Conservation (phyloP, 1,140 invertebrate genomes). For the Metaphire vulgaris region DNA sequence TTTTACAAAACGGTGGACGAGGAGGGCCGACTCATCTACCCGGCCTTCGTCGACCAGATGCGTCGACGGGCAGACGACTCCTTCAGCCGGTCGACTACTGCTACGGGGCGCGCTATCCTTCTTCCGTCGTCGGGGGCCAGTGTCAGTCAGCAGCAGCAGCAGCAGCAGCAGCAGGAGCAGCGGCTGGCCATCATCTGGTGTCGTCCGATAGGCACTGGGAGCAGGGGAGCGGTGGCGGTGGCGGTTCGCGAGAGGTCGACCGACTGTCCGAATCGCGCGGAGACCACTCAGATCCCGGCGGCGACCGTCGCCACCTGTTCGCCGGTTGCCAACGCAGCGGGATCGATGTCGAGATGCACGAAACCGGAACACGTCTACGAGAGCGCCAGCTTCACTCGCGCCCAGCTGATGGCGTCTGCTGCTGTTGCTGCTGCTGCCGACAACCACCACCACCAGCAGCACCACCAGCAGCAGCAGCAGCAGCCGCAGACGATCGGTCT, state of each 20-base stretch:
- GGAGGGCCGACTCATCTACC: background rate
- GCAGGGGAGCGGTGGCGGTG: background rate
- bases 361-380: background rate
- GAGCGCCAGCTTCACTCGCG: background rate
- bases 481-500: background rate
- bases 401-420: background rate
- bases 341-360: background rate
- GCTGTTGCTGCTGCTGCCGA: background rate
- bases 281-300: background rate
- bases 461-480: no score
- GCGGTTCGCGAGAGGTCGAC: background rate
- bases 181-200: no score
- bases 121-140: background rate
- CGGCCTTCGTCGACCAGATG: background rate
- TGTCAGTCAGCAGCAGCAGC: background rate
- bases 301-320: slow-evolving; percentile 24
- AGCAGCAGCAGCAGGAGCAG: no score
- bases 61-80: no score
- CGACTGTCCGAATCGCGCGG: background rate
- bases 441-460: no score
- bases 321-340: no score
- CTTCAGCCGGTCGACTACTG: no score
- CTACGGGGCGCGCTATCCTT: background rate
- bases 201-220: no score
- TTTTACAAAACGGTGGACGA: background rate